Evolutionary conservation across 1,140 invertebrate genomes (phyloP).

Genomic region (Ceratosolen solmsi): DNA sequence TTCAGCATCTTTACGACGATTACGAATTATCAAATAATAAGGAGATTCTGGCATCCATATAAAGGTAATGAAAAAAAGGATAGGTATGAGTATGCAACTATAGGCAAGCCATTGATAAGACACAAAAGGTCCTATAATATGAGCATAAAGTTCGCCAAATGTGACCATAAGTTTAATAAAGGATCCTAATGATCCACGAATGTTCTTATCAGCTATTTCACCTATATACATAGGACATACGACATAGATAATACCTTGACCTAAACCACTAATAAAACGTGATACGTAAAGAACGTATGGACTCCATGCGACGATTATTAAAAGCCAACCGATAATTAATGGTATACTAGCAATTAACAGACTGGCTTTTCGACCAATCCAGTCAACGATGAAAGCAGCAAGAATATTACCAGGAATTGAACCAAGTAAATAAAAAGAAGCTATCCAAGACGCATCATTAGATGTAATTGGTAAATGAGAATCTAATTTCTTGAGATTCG

Average conservation of each 20-base stretch:
- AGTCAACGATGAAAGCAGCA: slow-evolving; percentile 75
- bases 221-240: slow-evolving; percentile 80
- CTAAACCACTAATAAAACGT: slow-evolving; percentile 75
- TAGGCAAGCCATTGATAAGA: slow-evolving; percentile 73
- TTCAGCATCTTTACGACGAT: slow-evolving; percentile 64
- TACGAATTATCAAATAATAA: slow-evolving; percentile 66
- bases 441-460: slow-evolving; percentile 74
- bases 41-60: slow-evolving; percentile 84
- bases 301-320: slow-evolving; percentile 66
- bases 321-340: slow-evolving; percentile 72
- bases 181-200: slow-evolving; percentile 80
- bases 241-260: slow-evolving; percentile 71
- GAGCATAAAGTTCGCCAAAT: slow-evolving; percentile 76
- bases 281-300: slow-evolving; percentile 69
- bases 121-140: slow-evolving; percentile 75
- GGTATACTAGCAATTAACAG: slow-evolving; percentile 71
- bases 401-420: slow-evolving; percentile 71
- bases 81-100: slow-evolving; percentile 71
- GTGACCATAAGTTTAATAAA: slow-evolving; percentile 81
- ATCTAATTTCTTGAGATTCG: slow-evolving; percentile 66
- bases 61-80: slow-evolving; percentile 78
- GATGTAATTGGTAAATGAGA: slow-evolving; percentile 65
- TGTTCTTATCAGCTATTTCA: slow-evolving; percentile 80
- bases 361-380: slow-evolving; percentile 73
- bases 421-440: slow-evolving; percentile 73